Base-by-base conservation (phyloP, 2,888 invertebrate genomes). In the Plebejus anna region DNA sequence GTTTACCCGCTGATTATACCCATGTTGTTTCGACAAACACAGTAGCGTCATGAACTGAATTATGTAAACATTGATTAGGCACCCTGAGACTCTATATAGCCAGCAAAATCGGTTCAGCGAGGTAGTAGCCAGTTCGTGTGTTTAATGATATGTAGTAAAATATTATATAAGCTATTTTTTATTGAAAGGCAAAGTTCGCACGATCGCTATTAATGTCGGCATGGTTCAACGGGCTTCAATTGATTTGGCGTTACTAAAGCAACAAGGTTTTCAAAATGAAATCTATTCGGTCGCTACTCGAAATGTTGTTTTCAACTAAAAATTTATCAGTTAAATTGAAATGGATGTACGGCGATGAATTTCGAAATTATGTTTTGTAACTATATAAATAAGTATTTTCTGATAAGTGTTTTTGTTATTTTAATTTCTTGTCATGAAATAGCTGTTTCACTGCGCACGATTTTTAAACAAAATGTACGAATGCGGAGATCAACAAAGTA, bases 181-280 rank as follows among this genome's bases (percentile, higher is more conserved):
- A 47, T 72, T 72, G n/a, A 28, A 72, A 28, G 28, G 42, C 28
- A 72, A 72, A 72, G 47, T 72, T 72, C 72, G 13, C 72, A 72
- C 72, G 72, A 51, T 72, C 28, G 47, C 47, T 47, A 72, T 72
- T 72, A 72, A 72, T 72, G 72, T 51, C 47, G 42, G 47, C 47
- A 51, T 47, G 51, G 72, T 72, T 72, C 47, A 51, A 28, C 72
- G 72, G 47, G 28, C 72, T 72, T 47, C 72, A 72, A 72, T 72
- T 72, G 72, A 72, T 72, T 72, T 72, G 47, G 72, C 72, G 72
- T 51, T 47, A 72, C 72, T 51, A 72, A 72, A 72, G 28, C 72
- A 72, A 47, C 71, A 71, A 42, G 71, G 42, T 51, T 47, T 72
- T 11, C 47, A 47, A 72, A 72, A 72, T 72, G 47, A 72, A 72